Percentiles rank a stretch among this genome's conserved stretches.
phyloP scores from a whole-genome alignment of 2,888 invertebrate genomes.

The Leptopilina syphax region DNA sequence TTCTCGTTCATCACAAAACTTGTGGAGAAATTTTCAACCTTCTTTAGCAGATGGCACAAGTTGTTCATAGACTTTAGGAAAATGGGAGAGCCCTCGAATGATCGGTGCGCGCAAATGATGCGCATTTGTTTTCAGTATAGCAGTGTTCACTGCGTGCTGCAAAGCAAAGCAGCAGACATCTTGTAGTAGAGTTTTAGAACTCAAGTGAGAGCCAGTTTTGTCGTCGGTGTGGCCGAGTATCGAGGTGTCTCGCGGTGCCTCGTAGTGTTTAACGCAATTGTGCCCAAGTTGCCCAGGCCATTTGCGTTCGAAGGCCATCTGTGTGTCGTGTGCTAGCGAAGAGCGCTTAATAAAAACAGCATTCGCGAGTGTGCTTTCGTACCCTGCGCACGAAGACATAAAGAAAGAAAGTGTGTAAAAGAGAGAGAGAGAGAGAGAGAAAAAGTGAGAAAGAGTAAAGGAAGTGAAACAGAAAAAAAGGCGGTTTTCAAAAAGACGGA shows the following conservation, averaged over 20 bases:
- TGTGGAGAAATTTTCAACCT: background rate
- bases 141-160: slow-evolving; percentile 68
- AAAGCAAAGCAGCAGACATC: slow-evolving; percentile 68
- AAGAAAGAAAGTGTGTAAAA: slow-evolving; percentile 46
- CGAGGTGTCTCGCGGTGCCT: slow-evolving; percentile 64
- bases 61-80: background rate
- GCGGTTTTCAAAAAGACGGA: slow-evolving; percentile 41
- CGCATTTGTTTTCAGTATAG: slow-evolving; percentile 61
- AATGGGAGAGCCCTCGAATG: slow-evolving; percentile 65
- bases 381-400: slow-evolving; percentile 48
- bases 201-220: slow-evolving; percentile 49
- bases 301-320: slow-evolving; percentile 50
- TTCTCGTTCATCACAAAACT: too few relatives aligned
- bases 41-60: background rate
- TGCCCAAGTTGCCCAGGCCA: slow-evolving; percentile 50
- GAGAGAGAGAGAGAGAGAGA: too few relatives aligned
- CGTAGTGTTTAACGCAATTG: slow-evolving; percentile 53
- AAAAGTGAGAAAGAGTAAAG: background rate
- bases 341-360: slow-evolving; percentile 46
- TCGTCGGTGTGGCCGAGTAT: slow-evolving; percentile 68
- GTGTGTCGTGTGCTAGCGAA: slow-evolving; percentile 55
- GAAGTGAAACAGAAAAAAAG: background rate
- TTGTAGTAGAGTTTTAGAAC: slow-evolving; percentile 70
- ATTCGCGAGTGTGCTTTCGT: slow-evolving; percentile 48
- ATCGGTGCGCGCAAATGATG: slow-evolving; percentile 71